Conservation (phyloP, 2,888 invertebrate genomes). For the Allygus modestus region DNA sequence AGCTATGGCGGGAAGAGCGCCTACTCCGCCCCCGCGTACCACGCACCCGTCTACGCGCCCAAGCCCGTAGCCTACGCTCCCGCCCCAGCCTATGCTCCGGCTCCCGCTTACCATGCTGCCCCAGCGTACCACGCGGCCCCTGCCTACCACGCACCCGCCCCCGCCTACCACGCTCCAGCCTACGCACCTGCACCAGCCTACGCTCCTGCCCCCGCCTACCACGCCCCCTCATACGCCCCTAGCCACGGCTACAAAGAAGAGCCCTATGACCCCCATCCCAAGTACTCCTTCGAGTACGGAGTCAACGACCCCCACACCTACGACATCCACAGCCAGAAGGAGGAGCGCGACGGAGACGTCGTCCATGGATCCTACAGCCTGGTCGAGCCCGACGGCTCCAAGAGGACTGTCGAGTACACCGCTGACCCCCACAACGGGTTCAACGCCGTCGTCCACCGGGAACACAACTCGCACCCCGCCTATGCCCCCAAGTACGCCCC, state of each 20-base stretch:
- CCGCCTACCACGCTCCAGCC: constrained; percentile 65
- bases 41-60: constrained; percentile 65
- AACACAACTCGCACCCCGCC: constrained; percentile 66
- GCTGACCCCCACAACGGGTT: constrained; percentile 71
- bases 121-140: constrained; percentile 10
- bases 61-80: constrained; percentile 47
- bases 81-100: constrained; percentile 45
- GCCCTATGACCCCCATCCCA: constrained; percentile 70
- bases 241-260: constrained; percentile 69
- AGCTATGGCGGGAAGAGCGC: constrained; percentile 64
- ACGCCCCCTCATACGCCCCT: constrained; percentile 72
- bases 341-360: constrained; percentile 69
- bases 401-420: constrained; percentile 68
- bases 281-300: constrained; percentile 70
- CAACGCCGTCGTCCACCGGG: constrained; percentile 71
- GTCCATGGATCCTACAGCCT: constrained; percentile 70
- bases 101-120: constrained; percentile 26
- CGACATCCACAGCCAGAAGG: constrained; percentile 70
- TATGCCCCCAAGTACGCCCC: constrained; percentile 7
- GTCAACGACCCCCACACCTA: constrained; percentile 70
- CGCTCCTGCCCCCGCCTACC: constrained; percentile 72
- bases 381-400: constrained; percentile 62
- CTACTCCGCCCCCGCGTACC: constrained; percentile 69
- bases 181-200: constrained; percentile 68
- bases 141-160: constrained; percentile 33